Conservation (phyloP, 2,113 vertebrate species). For the Rhizomys pruinosus region DNA sequence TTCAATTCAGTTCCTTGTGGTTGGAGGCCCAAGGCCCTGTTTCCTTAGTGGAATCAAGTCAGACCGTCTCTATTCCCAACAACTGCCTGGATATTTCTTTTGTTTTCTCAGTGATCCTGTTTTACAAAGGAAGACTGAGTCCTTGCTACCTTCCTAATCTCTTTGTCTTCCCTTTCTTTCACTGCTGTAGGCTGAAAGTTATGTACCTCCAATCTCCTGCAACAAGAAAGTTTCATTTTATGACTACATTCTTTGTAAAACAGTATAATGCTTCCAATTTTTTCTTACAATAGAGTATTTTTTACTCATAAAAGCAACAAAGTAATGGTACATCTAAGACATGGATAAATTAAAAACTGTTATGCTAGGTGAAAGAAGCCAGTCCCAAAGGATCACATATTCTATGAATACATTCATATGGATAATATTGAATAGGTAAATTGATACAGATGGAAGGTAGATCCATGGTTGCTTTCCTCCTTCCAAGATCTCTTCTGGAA, state of each 20-base stretch:
- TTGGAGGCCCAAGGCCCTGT: neutral
- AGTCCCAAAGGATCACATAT: neutral
- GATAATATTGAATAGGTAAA: neutral
- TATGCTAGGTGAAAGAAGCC: neutral
- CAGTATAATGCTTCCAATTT: neutral
- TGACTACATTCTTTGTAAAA: neutral
- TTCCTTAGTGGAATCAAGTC: neutral
- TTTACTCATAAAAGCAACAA: neutral
- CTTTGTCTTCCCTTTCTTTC: neutral
- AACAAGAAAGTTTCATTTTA: slow-evolving; percentile 38
- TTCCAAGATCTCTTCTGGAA: neutral
- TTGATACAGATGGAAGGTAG: neutral
- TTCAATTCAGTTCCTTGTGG: neutral
- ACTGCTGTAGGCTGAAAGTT: neutral
- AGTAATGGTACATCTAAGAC: neutral
- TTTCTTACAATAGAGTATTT: neutral
- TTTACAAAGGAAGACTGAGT: neutral
- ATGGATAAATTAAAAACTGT: slow-evolving; percentile 17
- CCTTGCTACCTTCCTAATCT: neutral
- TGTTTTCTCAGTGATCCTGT: neutral
- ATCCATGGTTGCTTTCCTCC: neutral
- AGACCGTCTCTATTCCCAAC: slow-evolving; percentile 21
- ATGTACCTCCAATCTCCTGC: neutral
- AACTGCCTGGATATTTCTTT: neutral
- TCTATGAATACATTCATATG: neutral